These are phyloP conservation scores for Trypoxylon attenuatum DNA, from an alignment of 2,888 invertebrate genomes.

Conservation along the genomic window DNA sequence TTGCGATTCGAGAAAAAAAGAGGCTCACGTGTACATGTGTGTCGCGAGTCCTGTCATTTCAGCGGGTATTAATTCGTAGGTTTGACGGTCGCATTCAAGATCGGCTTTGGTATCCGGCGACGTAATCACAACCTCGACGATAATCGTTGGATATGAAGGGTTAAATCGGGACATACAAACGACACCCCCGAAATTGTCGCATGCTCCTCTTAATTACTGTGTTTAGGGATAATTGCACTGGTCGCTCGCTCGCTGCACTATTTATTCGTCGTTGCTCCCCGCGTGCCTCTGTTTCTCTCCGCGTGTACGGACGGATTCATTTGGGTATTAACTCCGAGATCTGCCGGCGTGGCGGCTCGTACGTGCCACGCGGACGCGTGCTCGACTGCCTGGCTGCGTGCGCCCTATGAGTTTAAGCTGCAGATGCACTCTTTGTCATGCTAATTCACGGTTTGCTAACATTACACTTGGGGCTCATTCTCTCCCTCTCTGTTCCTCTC, in stretches of 20 bases:
- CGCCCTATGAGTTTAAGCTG: conserved; percentile 43
- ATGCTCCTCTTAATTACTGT: conserved; percentile 58
- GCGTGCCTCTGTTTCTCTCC: conserved; percentile 39
- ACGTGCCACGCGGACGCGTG: conserved; percentile 14
- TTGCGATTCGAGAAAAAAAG: too few relatives aligned
- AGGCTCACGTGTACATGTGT: too few relatives aligned
- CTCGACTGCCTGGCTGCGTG: conserved; percentile 20
- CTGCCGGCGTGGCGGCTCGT: conserved; percentile 18
- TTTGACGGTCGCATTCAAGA: conserved; percentile 28
- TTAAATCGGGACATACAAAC: conserved; percentile 55
- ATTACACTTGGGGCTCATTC: too few relatives aligned
- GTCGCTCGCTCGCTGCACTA: conserved; percentile 27
- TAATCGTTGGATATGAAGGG: conserved; percentile 59
- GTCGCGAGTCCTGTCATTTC: conserved; percentile 31
- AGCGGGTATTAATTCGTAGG: conserved; percentile 45
- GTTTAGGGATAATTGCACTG: conserved; percentile 61
- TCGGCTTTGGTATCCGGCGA: conserved; percentile 4
- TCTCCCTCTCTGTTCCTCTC: too few relatives aligned
- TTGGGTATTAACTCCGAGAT: conserved; percentile 17
- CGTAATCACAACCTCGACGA: conserved; percentile 54
- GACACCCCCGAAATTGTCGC: conserved; percentile 56
- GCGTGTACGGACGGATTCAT: conserved; percentile 19
- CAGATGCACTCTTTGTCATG: conserved; percentile 64
- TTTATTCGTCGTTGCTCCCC: conserved; percentile 39
- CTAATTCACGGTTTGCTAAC: conserved; percentile 57